Evolutionary conservation across 2,888 invertebrate species (phyloP), one percentile per base, ranked within the genome.

Genomic region (Rhingia campestris): DNA sequence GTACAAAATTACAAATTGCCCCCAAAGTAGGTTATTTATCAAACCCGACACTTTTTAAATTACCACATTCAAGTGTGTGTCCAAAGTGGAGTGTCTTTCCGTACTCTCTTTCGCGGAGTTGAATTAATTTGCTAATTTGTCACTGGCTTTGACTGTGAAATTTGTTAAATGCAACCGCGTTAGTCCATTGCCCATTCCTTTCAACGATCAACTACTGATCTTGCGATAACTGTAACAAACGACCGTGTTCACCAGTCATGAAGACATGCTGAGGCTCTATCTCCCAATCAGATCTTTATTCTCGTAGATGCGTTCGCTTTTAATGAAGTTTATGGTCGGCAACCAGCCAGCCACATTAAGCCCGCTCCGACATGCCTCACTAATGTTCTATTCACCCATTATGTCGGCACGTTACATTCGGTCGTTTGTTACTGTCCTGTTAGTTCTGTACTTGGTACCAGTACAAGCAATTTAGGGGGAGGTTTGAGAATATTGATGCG

Each of bases 71-170:
- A 63, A 81, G 75, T 75, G 49, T n/a, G 58, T 35, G 53, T 22
- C 35, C 33, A 39, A 47, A 69, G 14, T 63, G 7, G 37, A 32
- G 9, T n/a, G 14, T 10, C 53, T 14, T 43, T 43, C 54, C 41
- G 14, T 10, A 53, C 33, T 43, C 49, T 51, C 49, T 33, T 53
- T 56, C 63, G 22, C 49, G 64, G 32, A 53, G 75, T 70, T 54
- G 64, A 70, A 81, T 81, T 81, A 81, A 81, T 75, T 75, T 56
- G 81, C 75, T 75, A 81, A 81, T 81, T 81, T 81, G 81, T 81
- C 81, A 75, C 54, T 70, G 51, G 14, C 39, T 70, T 64, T 58
- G 64, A 75, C 70, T 70, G 81, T 81, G 75, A 75, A 81, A 81
- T 81, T 75, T 69, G 43, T 70, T 47, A 6, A 81, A 70, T 53